Evolutionary conservation across 2,888 invertebrate genomes (phyloP), one percentile per base, ranked within the genome.

Genomic region (Odontocolon sp.): DNA sequence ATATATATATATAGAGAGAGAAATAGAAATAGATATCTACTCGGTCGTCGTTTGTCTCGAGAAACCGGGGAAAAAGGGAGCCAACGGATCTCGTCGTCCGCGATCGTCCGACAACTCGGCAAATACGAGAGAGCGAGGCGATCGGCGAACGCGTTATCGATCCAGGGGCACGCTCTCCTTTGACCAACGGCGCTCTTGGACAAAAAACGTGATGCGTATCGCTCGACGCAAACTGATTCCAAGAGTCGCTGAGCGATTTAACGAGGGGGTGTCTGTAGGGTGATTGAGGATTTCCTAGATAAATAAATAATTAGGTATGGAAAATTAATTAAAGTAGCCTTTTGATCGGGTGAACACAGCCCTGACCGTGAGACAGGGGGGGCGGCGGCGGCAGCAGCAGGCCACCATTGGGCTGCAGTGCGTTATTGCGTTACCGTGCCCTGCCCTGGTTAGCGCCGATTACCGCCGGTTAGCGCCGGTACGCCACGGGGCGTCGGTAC

Each of bases 401-500:
- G 85, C 89, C 89, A 79, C 80, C n/a, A 87, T 86, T 83, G 88
- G 88, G 87, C 88, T 86, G 74, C n/a, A n/a, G n/a, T n/a, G n/a
- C n/a, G n/a, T n/a, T n/a, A n/a, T n/a, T n/a, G 88, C 87, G 86
- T 87, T 89, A 89, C 89, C 80, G 79, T 88, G 88, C 89, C 88
- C 85, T 40, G 45, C 67, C 88, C 85, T n/a, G n/a, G n/a, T n/a
- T n/a, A n/a, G n/a, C n/a, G n/a, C n/a, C n/a, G n/a, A n/a, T n/a
- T n/a, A n/a, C n/a, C n/a, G n/a, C n/a, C n/a, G n/a, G n/a, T n/a
- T n/a, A n/a, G n/a, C n/a, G n/a, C n/a, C n/a, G n/a, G n/a, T n/a
- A n/a, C 89, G 89, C 90, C 89, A 90, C 90, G 88, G 87, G 90
- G 89, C 89, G 88, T 87, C 86, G 88, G 84, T 88, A 88, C 87